Evolutionary conservation across 1,140 invertebrate genomes (phyloP), one percentile per base, ranked within the genome.

Genomic region (Aphelenchoides besseyi): DNA sequence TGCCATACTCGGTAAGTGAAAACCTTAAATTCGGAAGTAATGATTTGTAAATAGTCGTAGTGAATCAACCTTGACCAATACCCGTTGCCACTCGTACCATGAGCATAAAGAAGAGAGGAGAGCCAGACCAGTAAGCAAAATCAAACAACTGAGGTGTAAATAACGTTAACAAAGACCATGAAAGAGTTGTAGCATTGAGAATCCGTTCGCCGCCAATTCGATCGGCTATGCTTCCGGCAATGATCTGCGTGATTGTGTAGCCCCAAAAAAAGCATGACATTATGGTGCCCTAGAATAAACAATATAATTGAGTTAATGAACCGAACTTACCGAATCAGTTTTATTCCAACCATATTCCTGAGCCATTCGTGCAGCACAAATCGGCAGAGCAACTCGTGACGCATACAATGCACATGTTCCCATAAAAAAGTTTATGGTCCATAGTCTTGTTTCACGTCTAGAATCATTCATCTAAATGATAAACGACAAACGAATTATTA

Each of bases 221-320:
- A 81, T 91, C 90, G 72, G 89, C 90, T n/a, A 90, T 82, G 76
- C 90, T 90, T 12, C 90, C 90, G 63, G 89, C 90, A 61, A 89
- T 72, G 48, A 87, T 88, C 84, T 91, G 90, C 0, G 90, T 91
- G 55, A 90, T 80, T 0, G 89, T 90, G 74, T 91, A 91, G 61
- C 90, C 90, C 90, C 90, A 91, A 79, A 91, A 91, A 79, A 91
- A 91, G 32, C 89, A 89, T 2, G 90, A 90, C 8, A 91, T 79
- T 54, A 91, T 89, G 1, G 89, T 89, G 1, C 90, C 88, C 87
- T 88, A 74, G 18, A 32, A 29, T 16, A 16, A 8, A 59, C 5
- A 59, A 59, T 12, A 23, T 69, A 81, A 71, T 36, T 33, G 59
- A 74, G 29, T 37, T 53, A 52, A 32, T 0, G 55, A 72, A 70